Evolutionary conservation across 2,888 invertebrate species (phyloP), one percentile per base, ranked within the genome.

Genomic region (Pollenia griseotomentosa): DNA sequence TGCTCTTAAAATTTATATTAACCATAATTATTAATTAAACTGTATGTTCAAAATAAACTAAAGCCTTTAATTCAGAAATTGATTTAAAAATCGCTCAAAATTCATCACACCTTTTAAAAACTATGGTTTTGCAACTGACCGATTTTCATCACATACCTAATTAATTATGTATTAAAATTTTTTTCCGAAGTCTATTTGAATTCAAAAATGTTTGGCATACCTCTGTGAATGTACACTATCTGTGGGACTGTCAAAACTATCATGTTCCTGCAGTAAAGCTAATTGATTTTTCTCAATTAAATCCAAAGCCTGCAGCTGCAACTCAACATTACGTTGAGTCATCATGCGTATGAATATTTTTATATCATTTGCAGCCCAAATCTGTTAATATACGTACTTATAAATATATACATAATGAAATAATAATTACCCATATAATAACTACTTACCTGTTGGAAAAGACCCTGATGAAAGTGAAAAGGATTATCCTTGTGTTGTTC

Each of bases 331-430:
- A 90, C 97, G 96, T 92, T 98, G 97, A 9, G 96, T 97, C 98
- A 98, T 98, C 96, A 98, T 97, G 87, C 97, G 95, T 82, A 96
- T 96, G 92, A 98, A 98, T 93, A 98, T 96, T 88, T 96, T 96
- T 90, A 96, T 97, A 93, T 98, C 98, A 91, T 98, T 98, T 0
- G 98, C 98, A 0, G 98, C 98, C 97, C 98, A 97, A 85, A 98
- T 97, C 94, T 77, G 11, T 11, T 51, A 19, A 77, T 3, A 61
- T 0, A 40, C 12, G 8, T 16, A 40, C 2, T 48, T 12, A 55
- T 9, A 11, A 5, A 4, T 23, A 9, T 6, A 6, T 33, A 33
- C 33, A 33, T 33, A 33, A 33, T 33, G 33, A 33, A 33, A 33
- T 33, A 33, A 33, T 33, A 4, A 6, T 33, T 6, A 33, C 33